Percentiles rank a stretch among this genome's conserved stretches.
phyloP scores from a whole-genome alignment of 2,113 vertebrate genomes.

The Blennius ocellaris region DNA sequence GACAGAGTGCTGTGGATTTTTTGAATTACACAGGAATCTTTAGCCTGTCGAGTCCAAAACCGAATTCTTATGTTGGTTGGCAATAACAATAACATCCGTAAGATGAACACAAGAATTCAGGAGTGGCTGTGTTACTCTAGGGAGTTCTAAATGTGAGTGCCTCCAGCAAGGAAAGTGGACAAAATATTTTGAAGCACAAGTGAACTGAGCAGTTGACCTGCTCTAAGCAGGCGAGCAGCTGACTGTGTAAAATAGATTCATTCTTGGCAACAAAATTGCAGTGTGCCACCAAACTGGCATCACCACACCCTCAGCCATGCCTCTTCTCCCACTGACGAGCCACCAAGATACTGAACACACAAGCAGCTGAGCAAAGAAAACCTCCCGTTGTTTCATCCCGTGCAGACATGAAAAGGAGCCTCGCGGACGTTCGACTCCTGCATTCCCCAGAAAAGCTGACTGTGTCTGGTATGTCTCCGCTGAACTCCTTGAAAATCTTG shows the following conservation, averaged over 20 bases:
- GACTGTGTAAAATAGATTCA: slow-evolving; percentile 29
- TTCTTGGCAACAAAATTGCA: slow-evolving; percentile 30
- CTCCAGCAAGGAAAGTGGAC: slow-evolving; percentile 4
- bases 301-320: slow-evolving; percentile 25
- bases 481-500: slow-evolving; percentile 25
- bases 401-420: slow-evolving; percentile 38
- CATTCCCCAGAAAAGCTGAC: slow-evolving; percentile 37
- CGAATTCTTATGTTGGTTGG: too few relatives aligned
- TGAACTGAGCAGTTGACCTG: slow-evolving; percentile 2
- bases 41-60: too few relatives aligned
- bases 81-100: neutral
- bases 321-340: slow-evolving; percentile 21
- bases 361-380: slow-evolving; percentile 24
- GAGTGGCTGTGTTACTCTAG: neutral
- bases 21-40: too few relatives aligned
- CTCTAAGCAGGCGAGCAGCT: slow-evolving; percentile 1
- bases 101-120: neutral
- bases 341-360: slow-evolving; percentile 34
- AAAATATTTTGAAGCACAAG: neutral
- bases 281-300: slow-evolving; percentile 30
- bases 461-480: slow-evolving; percentile 23
- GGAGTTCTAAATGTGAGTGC: neutral
- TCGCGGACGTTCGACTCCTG: slow-evolving; percentile 36
- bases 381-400: slow-evolving; percentile 26
- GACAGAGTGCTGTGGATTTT: too few relatives aligned